Percentiles rank a stretch among this genome's conserved stretches.
Conservation (phyloP, 2,113 vertebrate genomes). For the Mobula hypostoma region DNA sequence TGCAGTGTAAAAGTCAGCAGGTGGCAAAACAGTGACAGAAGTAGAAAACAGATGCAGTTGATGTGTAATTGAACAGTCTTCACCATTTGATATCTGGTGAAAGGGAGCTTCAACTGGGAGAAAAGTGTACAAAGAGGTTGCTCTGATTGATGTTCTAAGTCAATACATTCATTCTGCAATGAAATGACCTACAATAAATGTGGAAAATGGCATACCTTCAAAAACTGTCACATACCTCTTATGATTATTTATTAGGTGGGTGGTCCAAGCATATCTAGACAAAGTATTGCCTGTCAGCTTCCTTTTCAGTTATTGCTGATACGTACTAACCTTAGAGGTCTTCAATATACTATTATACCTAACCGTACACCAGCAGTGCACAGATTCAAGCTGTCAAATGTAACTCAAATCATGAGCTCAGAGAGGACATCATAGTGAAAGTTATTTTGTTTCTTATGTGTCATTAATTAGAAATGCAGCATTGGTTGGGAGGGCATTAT, state of each 20-base stretch:
- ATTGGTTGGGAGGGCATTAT: not conserved
- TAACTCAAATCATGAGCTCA: not conserved
- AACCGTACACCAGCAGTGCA: not conserved
- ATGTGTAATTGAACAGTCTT: not conserved
- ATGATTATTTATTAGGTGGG: not conserved
- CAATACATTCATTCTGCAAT: not conserved
- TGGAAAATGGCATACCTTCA: not conserved
- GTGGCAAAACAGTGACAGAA: not conserved
- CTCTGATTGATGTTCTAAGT: not conserved
- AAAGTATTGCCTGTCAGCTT: not conserved
- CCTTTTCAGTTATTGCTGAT: not conserved
- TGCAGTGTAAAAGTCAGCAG: not conserved
- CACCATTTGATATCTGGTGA: not conserved
- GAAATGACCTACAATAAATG: not conserved
- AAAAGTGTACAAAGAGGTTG: not conserved
- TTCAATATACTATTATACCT: not conserved
- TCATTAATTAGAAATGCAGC: not conserved
- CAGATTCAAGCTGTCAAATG: not conserved
- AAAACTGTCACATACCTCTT: not conserved
- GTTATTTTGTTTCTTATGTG: not conserved
- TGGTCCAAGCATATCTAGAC: not conserved
- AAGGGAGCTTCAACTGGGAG: not conserved
- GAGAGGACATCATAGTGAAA: not conserved
- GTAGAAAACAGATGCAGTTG: not conserved
- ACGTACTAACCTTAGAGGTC: not conserved